phyloP scores from a whole-genome alignment of 2,797 vertebrate species.

The Cyclopterus lumpus region DNA sequence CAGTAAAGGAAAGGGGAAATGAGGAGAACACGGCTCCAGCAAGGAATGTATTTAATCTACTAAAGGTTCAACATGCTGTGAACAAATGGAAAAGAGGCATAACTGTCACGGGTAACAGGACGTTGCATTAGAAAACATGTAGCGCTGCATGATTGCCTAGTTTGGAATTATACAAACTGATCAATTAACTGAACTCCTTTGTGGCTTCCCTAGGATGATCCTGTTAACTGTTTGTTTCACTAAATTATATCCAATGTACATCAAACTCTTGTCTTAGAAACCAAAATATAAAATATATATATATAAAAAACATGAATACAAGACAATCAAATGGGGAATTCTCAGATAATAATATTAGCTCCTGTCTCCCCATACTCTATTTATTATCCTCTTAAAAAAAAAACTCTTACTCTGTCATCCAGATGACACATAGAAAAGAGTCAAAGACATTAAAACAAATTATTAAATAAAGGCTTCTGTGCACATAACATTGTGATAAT shows the following conservation, averaged over 20 bases:
- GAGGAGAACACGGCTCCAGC: constrained; percentile 44
- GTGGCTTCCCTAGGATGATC: constrained; percentile 25
- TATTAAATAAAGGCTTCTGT: constrained; percentile 77
- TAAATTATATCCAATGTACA: constrained; percentile 44
- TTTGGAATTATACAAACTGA: constrained; percentile 34
- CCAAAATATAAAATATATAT: constrained; percentile 14
- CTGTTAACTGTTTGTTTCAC: constrained; percentile 25
- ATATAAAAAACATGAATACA: constrained; percentile 16
- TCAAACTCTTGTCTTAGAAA: constrained; percentile 42
- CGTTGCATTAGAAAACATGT: constrained; percentile 21
- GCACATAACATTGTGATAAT: constrained; percentile 75
- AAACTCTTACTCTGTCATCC: constrained; percentile 60
- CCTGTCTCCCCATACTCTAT: constrained; percentile 39
- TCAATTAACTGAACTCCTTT: constrained; percentile 37
- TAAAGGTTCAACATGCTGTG: constrained; percentile 20
- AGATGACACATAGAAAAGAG: constrained; percentile 62
- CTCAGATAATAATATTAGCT: constrained; percentile 46
- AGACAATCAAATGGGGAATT: constrained; percentile 44
- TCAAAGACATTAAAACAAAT: constrained; percentile 73
- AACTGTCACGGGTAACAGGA: constrained; percentile 12
- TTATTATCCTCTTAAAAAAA: constrained; percentile 61
- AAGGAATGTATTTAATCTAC: constrained; percentile 50
- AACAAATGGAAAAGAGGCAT: constrained; percentile 28
- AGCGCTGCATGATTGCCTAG: constrained; percentile 20
- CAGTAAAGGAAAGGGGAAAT: constrained; percentile 64